Evolutionary conservation across 2,797 vertebrate species (phyloP).

Genomic region (Selene dorsalis): DNA sequence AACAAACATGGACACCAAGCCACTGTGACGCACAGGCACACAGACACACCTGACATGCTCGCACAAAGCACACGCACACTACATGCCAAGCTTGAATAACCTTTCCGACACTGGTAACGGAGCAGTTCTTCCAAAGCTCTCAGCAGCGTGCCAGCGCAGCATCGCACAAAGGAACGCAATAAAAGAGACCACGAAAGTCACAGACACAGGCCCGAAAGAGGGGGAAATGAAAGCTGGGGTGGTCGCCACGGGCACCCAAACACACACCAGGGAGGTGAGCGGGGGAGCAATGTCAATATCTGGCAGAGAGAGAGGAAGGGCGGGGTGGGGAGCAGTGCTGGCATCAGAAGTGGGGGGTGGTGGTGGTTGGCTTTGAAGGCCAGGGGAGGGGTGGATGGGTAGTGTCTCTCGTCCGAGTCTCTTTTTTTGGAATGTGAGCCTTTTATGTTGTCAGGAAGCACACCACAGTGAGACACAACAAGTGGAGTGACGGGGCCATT

Average conservation of each 20-base stretch:
- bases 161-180: conserved; percentile 65
- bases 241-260: conserved; percentile 73
- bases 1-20: conserved; percentile 46
- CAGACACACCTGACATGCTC: conserved; percentile 28
- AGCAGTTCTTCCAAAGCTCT: conserved; percentile 56
- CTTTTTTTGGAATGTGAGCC: conserved; percentile 78
- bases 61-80: background rate
- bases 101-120: conserved; percentile 42
- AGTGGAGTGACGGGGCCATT: conserved; percentile 78
- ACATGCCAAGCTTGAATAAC: conserved; percentile 50
- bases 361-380: conserved; percentile 69
- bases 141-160: conserved; percentile 62
- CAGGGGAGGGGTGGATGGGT: conserved; percentile 75
- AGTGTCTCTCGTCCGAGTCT: conserved; percentile 69
- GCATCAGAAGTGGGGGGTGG: conserved; percentile 9
- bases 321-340: conserved; percentile 24
- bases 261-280: conserved; percentile 60
- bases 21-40: conserved; percentile 15
- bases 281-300: conserved; percentile 75
- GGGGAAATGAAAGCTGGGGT: conserved; percentile 72
- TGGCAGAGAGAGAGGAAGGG: conserved; percentile 43
- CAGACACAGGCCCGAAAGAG: conserved; percentile 62
- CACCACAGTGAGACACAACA: conserved; percentile 85
- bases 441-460: conserved; percentile 87
- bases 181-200: conserved; percentile 79